Base-by-base conservation (phyloP, 2,113 vertebrate species). In the Triplophysa rosa region DNA sequence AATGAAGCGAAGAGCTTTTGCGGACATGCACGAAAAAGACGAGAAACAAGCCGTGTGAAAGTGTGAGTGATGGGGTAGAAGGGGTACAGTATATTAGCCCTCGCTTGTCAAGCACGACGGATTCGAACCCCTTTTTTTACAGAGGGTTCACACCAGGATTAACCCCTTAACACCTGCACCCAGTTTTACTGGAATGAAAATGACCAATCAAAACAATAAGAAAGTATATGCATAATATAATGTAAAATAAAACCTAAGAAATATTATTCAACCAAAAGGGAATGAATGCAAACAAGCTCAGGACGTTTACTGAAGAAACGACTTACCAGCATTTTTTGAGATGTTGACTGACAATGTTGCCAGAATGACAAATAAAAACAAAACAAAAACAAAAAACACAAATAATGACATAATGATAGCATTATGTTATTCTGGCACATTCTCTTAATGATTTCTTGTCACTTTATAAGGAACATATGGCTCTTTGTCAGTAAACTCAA, bases 291-390 rank as follows among this genome's bases (percentile, higher is more conserved):
- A 26, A 56, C 84, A 85, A 77, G 81, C 77, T 68, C 70, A 74
- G 67, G 62, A 69, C 76, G 69, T 77, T 71, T 80, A 77, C 49
- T 58, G 76, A 85, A 77, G 83, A 82, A 19, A 64, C 19, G 85
- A 89, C 84, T 89, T 87, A 87, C 82, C 88, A 88, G 87, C 87
- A 86, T 82, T 82, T 88, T 89, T 74, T 81, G 86, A 67, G 86
- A 87, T 84, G 83, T 87, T 78, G 84, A 88, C 85, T 85, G 83
- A 86, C 77, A 88, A 83, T 86, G 66, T 82, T 19, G 80, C 77
- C 83, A 86, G 73, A 87, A 85, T 78, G 78, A 86, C 72, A 81
- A 79, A 84, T 62, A 72, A 86, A 80, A 84, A 85, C 70, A 83
- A 70, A 76, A 83, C 47, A 82, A 45, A 77, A 21, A 81, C 69